Evolutionary conservation across 2,113 vertebrate genomes (phyloP).

Genomic region (Nasalis larvatus): DNA sequence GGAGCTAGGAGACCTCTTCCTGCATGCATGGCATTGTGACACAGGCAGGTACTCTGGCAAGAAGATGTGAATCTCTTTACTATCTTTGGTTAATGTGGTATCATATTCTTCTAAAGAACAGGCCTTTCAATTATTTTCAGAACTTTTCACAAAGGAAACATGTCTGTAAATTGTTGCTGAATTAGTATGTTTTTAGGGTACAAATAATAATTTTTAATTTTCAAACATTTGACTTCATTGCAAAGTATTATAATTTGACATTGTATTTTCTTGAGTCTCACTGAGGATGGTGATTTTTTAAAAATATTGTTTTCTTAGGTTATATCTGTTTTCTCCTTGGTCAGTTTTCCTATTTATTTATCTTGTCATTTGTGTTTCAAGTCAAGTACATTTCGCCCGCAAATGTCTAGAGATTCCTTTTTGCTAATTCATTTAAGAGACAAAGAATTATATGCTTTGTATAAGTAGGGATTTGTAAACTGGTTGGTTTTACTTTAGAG

Average conservation of each 20-base stretch:
- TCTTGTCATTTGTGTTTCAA: background rate
- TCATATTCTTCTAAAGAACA: background rate
- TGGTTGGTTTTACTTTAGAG: background rate
- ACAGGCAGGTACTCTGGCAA: too few relatives aligned
- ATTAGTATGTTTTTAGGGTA: background rate
- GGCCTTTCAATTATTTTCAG: background rate
- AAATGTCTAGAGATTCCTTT: background rate
- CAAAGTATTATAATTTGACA: background rate
- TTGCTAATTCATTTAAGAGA: background rate
- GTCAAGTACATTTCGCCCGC: background rate
- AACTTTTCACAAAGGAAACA: background rate
- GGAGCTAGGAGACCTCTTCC: background rate
- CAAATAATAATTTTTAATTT: background rate
- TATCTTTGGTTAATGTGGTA: background rate
- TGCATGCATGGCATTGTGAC: too few relatives aligned
- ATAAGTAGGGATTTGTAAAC: background rate
- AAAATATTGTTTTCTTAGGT: background rate
- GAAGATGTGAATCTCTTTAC: background rate
- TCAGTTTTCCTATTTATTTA: background rate
- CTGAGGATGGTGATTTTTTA: background rate
- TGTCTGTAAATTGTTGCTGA: too few relatives aligned
- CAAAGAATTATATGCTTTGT: background rate
- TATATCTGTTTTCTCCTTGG: background rate
- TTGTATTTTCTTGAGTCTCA: background rate
- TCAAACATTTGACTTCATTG: background rate